A percentile compares a stretch with the other conserved stretches of the same genome.
Conservation (phyloP, 2,113 vertebrate genomes). For the Eulemur macaco region DNA sequence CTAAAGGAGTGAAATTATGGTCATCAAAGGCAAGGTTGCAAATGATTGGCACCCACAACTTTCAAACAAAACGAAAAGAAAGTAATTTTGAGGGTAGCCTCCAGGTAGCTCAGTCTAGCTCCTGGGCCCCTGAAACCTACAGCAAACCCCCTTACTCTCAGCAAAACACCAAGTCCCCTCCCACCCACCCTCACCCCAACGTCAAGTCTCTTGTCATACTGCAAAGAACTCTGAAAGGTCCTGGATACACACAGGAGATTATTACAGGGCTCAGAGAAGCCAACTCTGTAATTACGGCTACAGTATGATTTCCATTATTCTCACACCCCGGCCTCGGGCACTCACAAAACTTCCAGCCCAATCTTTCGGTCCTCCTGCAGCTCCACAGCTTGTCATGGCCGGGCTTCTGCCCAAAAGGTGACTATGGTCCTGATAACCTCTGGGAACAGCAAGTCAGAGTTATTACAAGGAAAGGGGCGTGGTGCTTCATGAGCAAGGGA, state of each 20-base stretch:
- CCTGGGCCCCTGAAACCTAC: not conserved
- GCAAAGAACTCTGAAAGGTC: constrained; percentile 43
- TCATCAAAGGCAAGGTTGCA: constrained; percentile 33
- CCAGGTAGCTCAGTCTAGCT: constrained; percentile 15
- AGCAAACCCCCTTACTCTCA: not conserved
- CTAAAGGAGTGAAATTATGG: constrained; percentile 46
- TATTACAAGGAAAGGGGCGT: constrained; percentile 45
- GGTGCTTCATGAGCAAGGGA: not conserved
- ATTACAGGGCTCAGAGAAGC: constrained; percentile 66
- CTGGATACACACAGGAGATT: constrained; percentile 45
- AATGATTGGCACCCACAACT: constrained; percentile 2
- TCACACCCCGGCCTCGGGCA: not conserved
- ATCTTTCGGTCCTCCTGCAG: not conserved
- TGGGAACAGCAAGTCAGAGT: constrained; percentile 42
- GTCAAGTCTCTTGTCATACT: not conserved
- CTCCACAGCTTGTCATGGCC: not conserved
- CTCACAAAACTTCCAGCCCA: constrained; percentile 55
- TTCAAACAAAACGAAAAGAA: constrained; percentile 44
- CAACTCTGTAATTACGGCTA: constrained; percentile 50
- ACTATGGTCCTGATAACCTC: constrained; percentile 50
- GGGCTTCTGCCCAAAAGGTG: constrained; percentile 61
- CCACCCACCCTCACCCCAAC: not conserved
- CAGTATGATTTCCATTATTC: constrained; percentile 55
- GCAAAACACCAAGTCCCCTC: not conserved
- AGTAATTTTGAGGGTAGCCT: constrained; percentile 48